Conservation (phyloP, 2,888 invertebrate genomes). For the Acleris sparsana region DNA sequence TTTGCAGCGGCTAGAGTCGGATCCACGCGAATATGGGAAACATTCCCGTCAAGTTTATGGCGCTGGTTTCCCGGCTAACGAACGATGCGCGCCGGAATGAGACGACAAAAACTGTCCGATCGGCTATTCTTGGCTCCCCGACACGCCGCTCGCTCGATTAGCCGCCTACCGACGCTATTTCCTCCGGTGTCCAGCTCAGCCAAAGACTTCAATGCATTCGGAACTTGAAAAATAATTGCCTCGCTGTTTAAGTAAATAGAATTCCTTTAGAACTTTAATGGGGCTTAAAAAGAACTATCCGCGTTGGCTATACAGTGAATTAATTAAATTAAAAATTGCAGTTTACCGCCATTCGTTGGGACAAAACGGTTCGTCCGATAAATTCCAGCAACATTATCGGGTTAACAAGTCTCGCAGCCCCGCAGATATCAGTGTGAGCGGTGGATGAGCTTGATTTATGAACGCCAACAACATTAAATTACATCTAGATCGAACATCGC, state of each 20-base stretch:
- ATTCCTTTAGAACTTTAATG: constrained; percentile 46
- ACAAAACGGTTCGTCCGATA: constrained; percentile 53
- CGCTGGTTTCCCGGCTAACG: constrained; percentile 53
- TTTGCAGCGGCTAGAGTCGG: constrained; percentile 31
- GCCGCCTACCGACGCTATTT: constrained; percentile 50
- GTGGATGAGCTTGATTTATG: constrained; percentile 80
- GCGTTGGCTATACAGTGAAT: constrained; percentile 40
- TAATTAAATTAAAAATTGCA: constrained; percentile 54
- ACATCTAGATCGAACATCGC: constrained; percentile 81
- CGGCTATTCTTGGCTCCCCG: constrained; percentile 60
- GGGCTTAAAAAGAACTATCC: constrained; percentile 42
- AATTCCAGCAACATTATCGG: constrained; percentile 61
- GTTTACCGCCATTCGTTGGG: constrained; percentile 40
- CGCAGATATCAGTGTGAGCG: constrained; percentile 64
- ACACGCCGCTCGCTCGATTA: constrained; percentile 59
- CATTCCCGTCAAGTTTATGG: constrained; percentile 51
- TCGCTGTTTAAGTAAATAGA: constrained; percentile 50
- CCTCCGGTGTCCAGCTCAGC: constrained; percentile 49
- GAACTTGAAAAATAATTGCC: constrained; percentile 60
- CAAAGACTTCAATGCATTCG: constrained; percentile 53
- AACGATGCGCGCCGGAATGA: constrained; percentile 56
- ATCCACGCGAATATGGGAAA: constrained; percentile 50
- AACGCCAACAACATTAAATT: constrained; percentile 79
- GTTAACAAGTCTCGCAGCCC: constrained; percentile 61
- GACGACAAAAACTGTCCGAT: constrained; percentile 64